A percentile compares a stretch with the other conserved stretches of the same genome.
Evolutionary conservation across 1,140 invertebrate species (phyloP).

Genomic region (Drosophila ananassae): DNA sequence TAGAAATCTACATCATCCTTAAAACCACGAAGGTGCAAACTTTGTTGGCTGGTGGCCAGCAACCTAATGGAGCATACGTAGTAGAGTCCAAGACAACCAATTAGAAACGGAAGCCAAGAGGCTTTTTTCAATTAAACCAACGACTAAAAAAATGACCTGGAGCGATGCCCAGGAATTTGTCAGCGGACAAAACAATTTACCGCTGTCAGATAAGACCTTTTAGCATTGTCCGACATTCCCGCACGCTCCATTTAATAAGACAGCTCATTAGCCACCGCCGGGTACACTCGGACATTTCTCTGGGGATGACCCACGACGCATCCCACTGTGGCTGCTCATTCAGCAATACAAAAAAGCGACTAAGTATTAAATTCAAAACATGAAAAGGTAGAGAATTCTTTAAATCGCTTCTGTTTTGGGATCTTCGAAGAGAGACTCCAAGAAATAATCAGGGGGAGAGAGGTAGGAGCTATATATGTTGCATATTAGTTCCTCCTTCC

Average conservation of each 20-base stretch:
- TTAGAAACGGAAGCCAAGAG: slow-evolving; percentile 67
- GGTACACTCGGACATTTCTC: not conserved
- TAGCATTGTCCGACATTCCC: slow-evolving; percentile 54
- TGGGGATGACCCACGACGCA: not conserved
- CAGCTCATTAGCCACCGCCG: slow-evolving; percentile 43
- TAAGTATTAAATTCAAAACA: not conserved
- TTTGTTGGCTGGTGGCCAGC: slow-evolving; percentile 61
- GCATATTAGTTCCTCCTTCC: not conserved
- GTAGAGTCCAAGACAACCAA: slow-evolving; percentile 53
- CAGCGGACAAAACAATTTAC: slow-evolving; percentile 50
- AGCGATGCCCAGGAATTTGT: slow-evolving; percentile 31
- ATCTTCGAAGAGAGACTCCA: not conserved
- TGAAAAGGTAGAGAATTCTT: not conserved
- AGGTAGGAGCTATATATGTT: not conserved
- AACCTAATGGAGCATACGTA: slow-evolving; percentile 72
- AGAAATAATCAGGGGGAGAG: too few relatives aligned
- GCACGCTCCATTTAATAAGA: slow-evolving; percentile 48
- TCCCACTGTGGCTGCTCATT: not conserved
- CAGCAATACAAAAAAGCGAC: not conserved
- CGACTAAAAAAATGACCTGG: slow-evolving; percentile 22
- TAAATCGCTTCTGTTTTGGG: not conserved
- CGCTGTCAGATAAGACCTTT: slow-evolving; percentile 41
- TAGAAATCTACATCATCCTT: too few relatives aligned
- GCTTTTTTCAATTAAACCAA: slow-evolving; percentile 49
- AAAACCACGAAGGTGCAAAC: slow-evolving; percentile 1